A percentile compares a stretch with the other conserved stretches of the same genome.
Conservation (phyloP, 2,797 vertebrate genomes). For the Acipenser ruthenus region DNA sequence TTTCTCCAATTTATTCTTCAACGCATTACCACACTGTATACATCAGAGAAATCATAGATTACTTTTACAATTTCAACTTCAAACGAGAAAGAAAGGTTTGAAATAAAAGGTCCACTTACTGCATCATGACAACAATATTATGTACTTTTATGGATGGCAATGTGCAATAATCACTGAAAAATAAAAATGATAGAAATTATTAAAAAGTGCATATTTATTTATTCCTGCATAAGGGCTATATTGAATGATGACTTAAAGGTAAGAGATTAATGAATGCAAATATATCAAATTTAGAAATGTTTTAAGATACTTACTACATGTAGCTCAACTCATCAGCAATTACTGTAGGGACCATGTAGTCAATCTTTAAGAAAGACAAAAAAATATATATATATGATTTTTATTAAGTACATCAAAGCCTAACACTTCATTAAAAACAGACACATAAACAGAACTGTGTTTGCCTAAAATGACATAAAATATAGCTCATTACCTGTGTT, state of each 20-base stretch:
- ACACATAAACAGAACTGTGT: too few species aligned
- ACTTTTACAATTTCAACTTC: too few species aligned
- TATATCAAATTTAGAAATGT: background rate
- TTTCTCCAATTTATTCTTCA: too few species aligned
- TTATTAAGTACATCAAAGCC: too few species aligned
- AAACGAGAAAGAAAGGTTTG: too few species aligned
- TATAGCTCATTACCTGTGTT: too few species aligned
- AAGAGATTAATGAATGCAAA: background rate
- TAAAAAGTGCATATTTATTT: background rate
- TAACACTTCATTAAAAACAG: too few species aligned
- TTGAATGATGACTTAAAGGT: background rate
- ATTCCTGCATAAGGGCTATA: background rate
- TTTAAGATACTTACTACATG: slow-evolving; percentile 82
- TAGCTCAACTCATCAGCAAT: slow-evolving; percentile 94
- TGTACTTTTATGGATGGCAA: slow-evolving; percentile 86
- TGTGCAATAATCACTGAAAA: slow-evolving; percentile 86
- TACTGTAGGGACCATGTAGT: slow-evolving; percentile 85
- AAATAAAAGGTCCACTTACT: slow-evolving; percentile 70
- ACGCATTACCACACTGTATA: too few species aligned
- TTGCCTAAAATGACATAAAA: too few species aligned
- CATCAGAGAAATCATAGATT: too few species aligned
- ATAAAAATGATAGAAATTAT: slow-evolving; percentile 11
- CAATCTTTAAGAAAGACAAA: slow-evolving; percentile 60
- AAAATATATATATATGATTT: background rate
- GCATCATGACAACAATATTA: slow-evolving; percentile 97